These are phyloP conservation scores for Pseudolaguvia tuberculata DNA, from an alignment of 2,113 vertebrate species.

Conservation along the genomic window DNA sequence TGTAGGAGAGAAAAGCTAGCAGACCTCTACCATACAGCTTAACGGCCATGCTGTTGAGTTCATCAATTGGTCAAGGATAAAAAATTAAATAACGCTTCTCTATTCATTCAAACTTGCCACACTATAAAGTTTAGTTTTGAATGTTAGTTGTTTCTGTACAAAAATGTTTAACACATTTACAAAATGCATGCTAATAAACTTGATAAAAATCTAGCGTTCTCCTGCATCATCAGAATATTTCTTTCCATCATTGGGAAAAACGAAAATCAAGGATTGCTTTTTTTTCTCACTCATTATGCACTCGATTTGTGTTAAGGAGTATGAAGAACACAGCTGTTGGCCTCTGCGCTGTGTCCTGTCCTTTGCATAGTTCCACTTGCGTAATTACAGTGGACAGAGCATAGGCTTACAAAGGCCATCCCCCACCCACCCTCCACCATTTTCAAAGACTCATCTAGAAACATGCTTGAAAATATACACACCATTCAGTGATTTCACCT, in stretches of 20 bases:
- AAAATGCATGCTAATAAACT: not conserved
- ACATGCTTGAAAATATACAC: constrained; percentile 24
- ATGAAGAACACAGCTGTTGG: constrained; percentile 62
- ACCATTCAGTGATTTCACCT: constrained; percentile 17
- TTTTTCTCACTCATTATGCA: constrained; percentile 17
- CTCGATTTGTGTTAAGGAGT: constrained; percentile 48
- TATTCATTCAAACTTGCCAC: not conserved
- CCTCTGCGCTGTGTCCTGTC: constrained; percentile 52
- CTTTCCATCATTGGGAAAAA: not conserved
- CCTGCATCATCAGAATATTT: not conserved
- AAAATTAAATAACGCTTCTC: not conserved
- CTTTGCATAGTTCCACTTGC: constrained; percentile 61
- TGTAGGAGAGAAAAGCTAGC: constrained; percentile 4
- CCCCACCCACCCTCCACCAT: not conserved
- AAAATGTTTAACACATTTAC: not conserved
- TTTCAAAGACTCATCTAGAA: constrained; percentile 25
- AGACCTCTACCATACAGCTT: not conserved
- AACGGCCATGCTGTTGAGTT: not conserved
- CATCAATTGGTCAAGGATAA: not conserved
- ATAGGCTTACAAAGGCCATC: constrained; percentile 40
- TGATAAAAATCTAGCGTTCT: not conserved
- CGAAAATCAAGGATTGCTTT: not conserved
- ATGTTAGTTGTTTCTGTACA: too few species aligned
- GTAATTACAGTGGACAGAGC: constrained; percentile 67
- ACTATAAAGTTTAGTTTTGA: constrained; percentile 14